These are phyloP conservation scores for Apodemia zela DNA, from an alignment of 2,888 invertebrate genomes.

Conservation along the genomic window DNA sequence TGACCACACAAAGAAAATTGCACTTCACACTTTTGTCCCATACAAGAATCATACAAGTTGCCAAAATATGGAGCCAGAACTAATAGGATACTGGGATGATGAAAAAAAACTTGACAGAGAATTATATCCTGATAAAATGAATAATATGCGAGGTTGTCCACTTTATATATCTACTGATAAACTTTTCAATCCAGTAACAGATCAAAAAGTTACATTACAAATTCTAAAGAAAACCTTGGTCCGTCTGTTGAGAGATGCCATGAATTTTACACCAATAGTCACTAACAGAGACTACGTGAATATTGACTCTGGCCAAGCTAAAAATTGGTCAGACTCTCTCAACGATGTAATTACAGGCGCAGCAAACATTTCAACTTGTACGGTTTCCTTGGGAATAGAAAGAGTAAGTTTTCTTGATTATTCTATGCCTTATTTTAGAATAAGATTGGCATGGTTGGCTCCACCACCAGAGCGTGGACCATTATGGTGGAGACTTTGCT, in stretches of 20 bases:
- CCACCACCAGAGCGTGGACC: constrained; percentile 51
- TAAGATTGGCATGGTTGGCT: constrained; percentile 56
- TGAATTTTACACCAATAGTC: constrained; percentile 58
- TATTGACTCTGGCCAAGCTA: constrained; percentile 53
- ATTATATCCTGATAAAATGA: constrained; percentile 54
- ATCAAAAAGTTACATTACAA: constrained; percentile 52
- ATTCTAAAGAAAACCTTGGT: constrained; percentile 50
- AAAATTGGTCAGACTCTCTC: constrained; percentile 58
- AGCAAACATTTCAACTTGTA: constrained; percentile 58
- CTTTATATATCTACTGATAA: constrained; percentile 60
- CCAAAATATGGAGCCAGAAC: constrained; percentile 45
- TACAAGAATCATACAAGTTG: constrained; percentile 52
- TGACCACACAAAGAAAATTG: constrained; percentile 37
- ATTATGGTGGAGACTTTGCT: constrained; percentile 53
- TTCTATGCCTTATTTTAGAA: constrained; percentile 54
- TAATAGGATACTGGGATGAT: constrained; percentile 45
- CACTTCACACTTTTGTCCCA: constrained; percentile 52
- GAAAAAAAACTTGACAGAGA: constrained; percentile 31
- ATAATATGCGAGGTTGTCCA: constrained; percentile 56
- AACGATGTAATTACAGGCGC: constrained; percentile 52
- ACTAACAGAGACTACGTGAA: constrained; percentile 52
- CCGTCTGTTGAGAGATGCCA: constrained; percentile 45
- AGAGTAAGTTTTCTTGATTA: constrained; percentile 50
- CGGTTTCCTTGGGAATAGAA: constrained; percentile 52
- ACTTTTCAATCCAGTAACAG: constrained; percentile 46